Conservation (phyloP, 2,888 invertebrate species). For the Eucera pruinosa region DNA sequence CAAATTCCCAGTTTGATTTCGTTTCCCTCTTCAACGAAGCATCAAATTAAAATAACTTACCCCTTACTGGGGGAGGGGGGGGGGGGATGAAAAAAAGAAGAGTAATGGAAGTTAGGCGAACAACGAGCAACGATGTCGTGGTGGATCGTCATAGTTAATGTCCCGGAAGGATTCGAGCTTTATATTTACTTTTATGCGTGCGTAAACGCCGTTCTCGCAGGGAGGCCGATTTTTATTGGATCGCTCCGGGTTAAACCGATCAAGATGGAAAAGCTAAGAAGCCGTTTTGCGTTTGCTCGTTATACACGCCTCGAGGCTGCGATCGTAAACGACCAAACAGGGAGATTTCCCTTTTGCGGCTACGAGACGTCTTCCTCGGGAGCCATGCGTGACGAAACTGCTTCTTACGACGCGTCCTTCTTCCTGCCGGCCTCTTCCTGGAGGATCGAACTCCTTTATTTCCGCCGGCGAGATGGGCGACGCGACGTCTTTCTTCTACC, state of each 20-base stretch:
- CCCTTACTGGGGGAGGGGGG: no score
- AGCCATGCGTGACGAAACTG: slow-evolving; percentile 70
- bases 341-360: slow-evolving; percentile 37
- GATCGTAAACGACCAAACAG: slow-evolving; percentile 76
- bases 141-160: slow-evolving; percentile 73
- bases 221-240: slow-evolving; percentile 78
- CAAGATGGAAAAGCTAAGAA: slow-evolving; percentile 82
- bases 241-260: slow-evolving; percentile 81
- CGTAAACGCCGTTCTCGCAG: slow-evolving; percentile 74
- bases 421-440: slow-evolving; percentile 18
- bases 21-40: slow-evolving; percentile 3
- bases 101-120: neutral
- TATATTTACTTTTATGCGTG: slow-evolving; percentile 82
- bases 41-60: slow-evolving; percentile 25
- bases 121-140: slow-evolving; percentile 27
- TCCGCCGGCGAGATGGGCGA: neutral
- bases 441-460: slow-evolving; percentile 21
- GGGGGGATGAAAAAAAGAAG: no score
- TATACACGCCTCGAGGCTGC: slow-evolving; percentile 62
- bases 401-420: slow-evolving; percentile 42
- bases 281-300: slow-evolving; percentile 78
- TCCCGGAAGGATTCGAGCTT: slow-evolving; percentile 80
- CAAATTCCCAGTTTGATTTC: neutral
- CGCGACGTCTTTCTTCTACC: neutral
- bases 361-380: slow-evolving; percentile 56